These are phyloP conservation scores for Ennomos erosarius DNA, from an alignment of 2,888 invertebrate species.

Conservation along the genomic window DNA sequence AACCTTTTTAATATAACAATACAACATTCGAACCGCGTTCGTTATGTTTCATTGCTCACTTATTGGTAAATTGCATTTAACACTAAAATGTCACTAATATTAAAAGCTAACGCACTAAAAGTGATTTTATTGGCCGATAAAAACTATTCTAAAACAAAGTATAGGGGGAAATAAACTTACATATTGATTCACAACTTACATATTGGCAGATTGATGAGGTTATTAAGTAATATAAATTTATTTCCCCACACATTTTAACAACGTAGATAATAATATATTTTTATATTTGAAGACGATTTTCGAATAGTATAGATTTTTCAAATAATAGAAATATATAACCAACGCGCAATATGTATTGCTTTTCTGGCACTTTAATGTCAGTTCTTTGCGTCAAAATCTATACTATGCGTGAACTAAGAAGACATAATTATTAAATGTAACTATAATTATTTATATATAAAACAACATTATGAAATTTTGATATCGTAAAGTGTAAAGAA, in stretches of 20 bases:
- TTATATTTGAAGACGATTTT: conserved; percentile 20
- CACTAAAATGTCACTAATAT: conserved; percentile 84
- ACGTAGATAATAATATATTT: conserved; percentile 37
- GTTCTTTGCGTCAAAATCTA: conserved; percentile 63
- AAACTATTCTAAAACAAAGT: conserved; percentile 54
- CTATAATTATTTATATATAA: conserved; percentile 20
- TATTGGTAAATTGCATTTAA: conserved; percentile 71
- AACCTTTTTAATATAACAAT: conserved; percentile 81
- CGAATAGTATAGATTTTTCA: conserved; percentile 50
- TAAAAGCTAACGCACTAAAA: conserved; percentile 76
- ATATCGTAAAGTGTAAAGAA: conserved; percentile 63
- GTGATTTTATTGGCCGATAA: conserved; percentile 63
- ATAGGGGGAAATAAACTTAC: conserved; percentile 26
- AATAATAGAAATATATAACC: conserved; percentile 49
- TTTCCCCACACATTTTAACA: conserved; percentile 43
- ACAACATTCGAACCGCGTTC: conserved; percentile 79
- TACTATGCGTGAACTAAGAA: conserved; percentile 49
- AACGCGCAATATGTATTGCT: conserved; percentile 60
- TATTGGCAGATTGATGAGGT: conserved; percentile 38
- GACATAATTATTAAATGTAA: conserved; percentile 25
- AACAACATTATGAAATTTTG: conserved; percentile 51
- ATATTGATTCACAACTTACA: conserved; percentile 34
- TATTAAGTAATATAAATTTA: conserved; percentile 36
- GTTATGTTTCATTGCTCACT: conserved; percentile 64
- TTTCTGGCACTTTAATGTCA: conserved; percentile 73